Evolutionary conservation across 1,140 invertebrate species (phyloP).

Genomic region (Lepidurus couesii): DNA sequence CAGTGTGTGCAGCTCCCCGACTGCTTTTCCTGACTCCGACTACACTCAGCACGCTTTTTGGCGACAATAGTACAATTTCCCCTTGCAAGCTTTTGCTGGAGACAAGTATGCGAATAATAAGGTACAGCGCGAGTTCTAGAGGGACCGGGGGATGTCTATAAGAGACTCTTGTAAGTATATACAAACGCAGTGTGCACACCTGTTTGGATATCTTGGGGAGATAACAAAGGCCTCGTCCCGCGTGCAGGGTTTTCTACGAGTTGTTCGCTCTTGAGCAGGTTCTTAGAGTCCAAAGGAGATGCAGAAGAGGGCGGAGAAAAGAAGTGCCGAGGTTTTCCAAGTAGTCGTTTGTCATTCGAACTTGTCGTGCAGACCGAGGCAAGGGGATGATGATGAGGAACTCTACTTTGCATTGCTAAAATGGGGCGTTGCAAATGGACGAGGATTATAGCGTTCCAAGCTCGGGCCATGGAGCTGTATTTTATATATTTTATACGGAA

Average conservation of each 20-base stretch:
- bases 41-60: not conserved
- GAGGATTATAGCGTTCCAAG: constrained; percentile 14
- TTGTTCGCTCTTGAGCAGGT: not conserved
- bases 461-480: not conserved
- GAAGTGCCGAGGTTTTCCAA: constrained; percentile 14
- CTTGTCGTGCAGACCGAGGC: constrained; percentile 4
- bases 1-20: not conserved
- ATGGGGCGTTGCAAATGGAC: constrained; percentile 15
- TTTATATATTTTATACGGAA: not conserved
- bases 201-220: constrained; percentile 15
- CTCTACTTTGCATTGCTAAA: constrained; percentile 22
- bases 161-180: not conserved
- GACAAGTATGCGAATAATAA: not conserved
- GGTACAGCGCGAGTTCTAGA: not conserved
- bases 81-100: not conserved
- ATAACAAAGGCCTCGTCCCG: constrained; percentile 12
- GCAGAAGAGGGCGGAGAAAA: not conserved
- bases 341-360: constrained; percentile 22
- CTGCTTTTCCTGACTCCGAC: not conserved
- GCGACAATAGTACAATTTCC: not conserved
- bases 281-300: not conserved
- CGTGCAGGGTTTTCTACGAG: not conserved
- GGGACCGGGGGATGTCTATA: not conserved
- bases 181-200: constrained; percentile 3
- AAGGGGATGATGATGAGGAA: constrained; percentile 19